Conservation (phyloP, 2,888 invertebrate genomes). For the Vanessa cardui region DNA sequence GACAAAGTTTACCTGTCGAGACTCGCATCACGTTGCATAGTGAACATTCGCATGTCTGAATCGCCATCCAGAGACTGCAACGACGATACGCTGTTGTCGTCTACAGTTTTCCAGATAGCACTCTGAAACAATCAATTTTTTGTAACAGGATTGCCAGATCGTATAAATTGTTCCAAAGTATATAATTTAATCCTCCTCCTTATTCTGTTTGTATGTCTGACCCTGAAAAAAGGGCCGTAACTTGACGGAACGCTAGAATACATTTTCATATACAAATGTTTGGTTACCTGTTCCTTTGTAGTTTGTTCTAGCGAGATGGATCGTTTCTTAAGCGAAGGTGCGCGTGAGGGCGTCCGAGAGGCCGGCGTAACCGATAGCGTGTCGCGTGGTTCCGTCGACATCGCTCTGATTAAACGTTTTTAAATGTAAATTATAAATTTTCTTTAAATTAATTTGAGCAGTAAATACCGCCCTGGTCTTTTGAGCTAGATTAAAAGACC, state of each 20-base stretch:
- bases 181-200: no score
- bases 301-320: slow-evolving; percentile 79
- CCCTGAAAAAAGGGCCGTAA: no score
- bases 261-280: background rate
- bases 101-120: slow-evolving; percentile 91
- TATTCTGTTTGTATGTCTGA: no score
- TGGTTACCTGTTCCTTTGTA: slow-evolving; percentile 73
- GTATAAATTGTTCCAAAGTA: no score
- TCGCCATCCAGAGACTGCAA: slow-evolving; percentile 90
- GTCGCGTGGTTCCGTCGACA: slow-evolving; percentile 78
- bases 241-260: no score
- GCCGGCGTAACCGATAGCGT: slow-evolving; percentile 67
- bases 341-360: slow-evolving; percentile 64
- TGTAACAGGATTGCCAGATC: no score
- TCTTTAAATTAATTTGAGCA: no score
- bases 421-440: background rate
- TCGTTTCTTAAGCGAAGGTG: slow-evolving; percentile 78
- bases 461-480: no score
- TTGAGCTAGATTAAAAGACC: no score
- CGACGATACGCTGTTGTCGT: slow-evolving; percentile 93
- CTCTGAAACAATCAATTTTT: slow-evolving; percentile 57
- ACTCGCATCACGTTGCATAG: slow-evolving; percentile 88
- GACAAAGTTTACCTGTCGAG: slow-evolving; percentile 85
- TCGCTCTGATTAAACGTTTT: slow-evolving; percentile 58
- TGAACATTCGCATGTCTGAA: slow-evolving; percentile 83